phyloP scores from a whole-genome alignment of 2,113 vertebrate species.

The Malurus melanocephalus region DNA sequence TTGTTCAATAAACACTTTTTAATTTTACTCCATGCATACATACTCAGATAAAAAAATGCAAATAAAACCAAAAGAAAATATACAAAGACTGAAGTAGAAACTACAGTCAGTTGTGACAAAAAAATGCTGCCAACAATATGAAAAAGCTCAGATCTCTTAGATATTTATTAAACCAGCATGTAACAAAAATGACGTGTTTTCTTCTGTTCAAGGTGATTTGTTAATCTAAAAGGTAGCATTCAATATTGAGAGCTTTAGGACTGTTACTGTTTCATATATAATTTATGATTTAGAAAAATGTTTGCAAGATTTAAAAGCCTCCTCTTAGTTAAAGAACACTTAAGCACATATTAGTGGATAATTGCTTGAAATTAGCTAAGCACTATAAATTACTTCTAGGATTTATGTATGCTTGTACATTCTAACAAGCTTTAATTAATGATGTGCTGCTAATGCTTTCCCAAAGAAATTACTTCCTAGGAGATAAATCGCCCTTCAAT shows the following conservation, averaged over 20 bases:
- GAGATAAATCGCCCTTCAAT: constrained; percentile 74
- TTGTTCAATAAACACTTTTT: not conserved
- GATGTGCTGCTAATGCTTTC: constrained; percentile 75
- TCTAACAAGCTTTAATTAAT: constrained; percentile 83
- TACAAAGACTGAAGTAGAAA: not conserved
- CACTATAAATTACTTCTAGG: constrained; percentile 78
- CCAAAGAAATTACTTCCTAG: constrained; percentile 77
- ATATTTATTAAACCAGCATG: not conserved
- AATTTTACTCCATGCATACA: not conserved
- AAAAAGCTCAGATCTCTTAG: not conserved
- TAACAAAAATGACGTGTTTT: not conserved
- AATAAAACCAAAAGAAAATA: not conserved
- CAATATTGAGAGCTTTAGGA: constrained; percentile 29
- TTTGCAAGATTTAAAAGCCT: constrained; percentile 73
- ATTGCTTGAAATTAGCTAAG: constrained; percentile 81
- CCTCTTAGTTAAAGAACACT: constrained; percentile 77
- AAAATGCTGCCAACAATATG: not conserved
- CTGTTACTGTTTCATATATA: constrained; percentile 54
- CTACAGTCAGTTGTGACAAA: not conserved
- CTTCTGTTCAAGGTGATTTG: not conserved
- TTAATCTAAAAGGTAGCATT: not conserved
- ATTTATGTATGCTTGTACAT: constrained; percentile 77
- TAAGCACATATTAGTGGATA: constrained; percentile 78
- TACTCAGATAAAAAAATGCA: not conserved
- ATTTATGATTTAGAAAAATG: constrained; percentile 73